Evolutionary conservation across 2,888 invertebrate species (phyloP).

Genomic region (Sialis lutaria): DNA sequence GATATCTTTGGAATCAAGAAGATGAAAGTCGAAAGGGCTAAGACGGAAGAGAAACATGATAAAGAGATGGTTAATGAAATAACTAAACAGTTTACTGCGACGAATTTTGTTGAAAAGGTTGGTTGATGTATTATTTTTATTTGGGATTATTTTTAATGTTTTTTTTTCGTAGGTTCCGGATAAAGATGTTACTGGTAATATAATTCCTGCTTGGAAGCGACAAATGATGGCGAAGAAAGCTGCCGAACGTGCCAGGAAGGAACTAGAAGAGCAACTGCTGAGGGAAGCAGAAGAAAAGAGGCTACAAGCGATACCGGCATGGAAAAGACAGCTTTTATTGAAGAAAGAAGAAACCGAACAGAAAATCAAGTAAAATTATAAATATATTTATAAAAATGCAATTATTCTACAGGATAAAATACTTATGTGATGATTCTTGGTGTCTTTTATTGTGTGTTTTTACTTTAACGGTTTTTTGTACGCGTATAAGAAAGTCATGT

Average conservation of each 20-base stretch:
- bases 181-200: constrained; percentile 71
- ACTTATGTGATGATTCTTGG: background rate
- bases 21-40: constrained; percentile 75
- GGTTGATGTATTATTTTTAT: constrained; percentile 10
- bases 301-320: constrained; percentile 75
- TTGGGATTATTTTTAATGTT: background rate
- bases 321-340: constrained; percentile 81
- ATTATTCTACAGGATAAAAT: too few species aligned
- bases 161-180: constrained; percentile 62
- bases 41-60: constrained; percentile 66
- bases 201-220: constrained; percentile 87
- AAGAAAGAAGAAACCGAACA: constrained; percentile 63
- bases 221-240: constrained; percentile 91
- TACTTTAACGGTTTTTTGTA: too few species aligned
- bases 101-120: constrained; percentile 82
- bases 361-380: constrained; percentile 46
- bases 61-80: constrained; percentile 73
- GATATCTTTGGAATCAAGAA: constrained; percentile 89
- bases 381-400: background rate
- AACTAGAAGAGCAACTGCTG: constrained; percentile 71
- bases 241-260: constrained; percentile 81
- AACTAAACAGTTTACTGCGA: constrained; percentile 65
- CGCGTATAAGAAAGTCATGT: too few species aligned
- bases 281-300: constrained; percentile 71
- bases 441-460: background rate